These are phyloP conservation scores for Oncorhynchus tshawytscha DNA, from an alignment of 2,113 vertebrate species.

Conservation along the genomic window DNA sequence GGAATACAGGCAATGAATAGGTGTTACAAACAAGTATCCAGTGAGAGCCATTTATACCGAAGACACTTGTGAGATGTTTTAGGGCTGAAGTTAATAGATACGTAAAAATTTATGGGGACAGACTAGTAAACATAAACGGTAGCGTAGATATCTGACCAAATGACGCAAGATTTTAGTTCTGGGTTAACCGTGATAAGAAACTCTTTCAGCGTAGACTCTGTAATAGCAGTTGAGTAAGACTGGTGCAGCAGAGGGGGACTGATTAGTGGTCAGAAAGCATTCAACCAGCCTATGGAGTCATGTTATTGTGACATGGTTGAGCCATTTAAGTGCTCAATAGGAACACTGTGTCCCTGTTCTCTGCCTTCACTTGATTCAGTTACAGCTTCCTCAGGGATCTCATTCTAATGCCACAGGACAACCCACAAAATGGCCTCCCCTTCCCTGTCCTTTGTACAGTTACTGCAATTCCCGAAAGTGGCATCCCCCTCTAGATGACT, in stretches of 20 bases:
- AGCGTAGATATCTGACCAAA: too few species aligned
- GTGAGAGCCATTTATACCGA: constrained; percentile 41
- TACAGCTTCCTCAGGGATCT: neutral
- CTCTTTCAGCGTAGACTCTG: neutral
- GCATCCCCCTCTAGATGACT: neutral
- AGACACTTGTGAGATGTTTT: neutral
- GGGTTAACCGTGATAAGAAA: neutral
- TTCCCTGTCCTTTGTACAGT: too few species aligned
- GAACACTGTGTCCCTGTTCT: neutral
- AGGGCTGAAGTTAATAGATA: constrained; percentile 10
- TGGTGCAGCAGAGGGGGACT: neutral
- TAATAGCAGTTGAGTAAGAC: constrained; percentile 27
- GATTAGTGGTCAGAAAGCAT: neutral
- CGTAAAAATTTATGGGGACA: too few species aligned
- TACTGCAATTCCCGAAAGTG: too few species aligned
- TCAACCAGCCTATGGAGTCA: neutral
- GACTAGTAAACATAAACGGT: too few species aligned
- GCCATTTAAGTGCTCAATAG: neutral
- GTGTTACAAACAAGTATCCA: constrained; percentile 32
- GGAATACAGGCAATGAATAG: constrained; percentile 50
- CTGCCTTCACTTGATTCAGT: neutral
- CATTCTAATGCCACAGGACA: neutral
- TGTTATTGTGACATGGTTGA: neutral
- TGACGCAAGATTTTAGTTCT: too few species aligned
- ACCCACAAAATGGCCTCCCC: too few species aligned